Evolutionary conservation across 2,797 vertebrate species (phyloP), one percentile per base, ranked within the genome.

Genomic region (Astyanax mexicanus): DNA sequence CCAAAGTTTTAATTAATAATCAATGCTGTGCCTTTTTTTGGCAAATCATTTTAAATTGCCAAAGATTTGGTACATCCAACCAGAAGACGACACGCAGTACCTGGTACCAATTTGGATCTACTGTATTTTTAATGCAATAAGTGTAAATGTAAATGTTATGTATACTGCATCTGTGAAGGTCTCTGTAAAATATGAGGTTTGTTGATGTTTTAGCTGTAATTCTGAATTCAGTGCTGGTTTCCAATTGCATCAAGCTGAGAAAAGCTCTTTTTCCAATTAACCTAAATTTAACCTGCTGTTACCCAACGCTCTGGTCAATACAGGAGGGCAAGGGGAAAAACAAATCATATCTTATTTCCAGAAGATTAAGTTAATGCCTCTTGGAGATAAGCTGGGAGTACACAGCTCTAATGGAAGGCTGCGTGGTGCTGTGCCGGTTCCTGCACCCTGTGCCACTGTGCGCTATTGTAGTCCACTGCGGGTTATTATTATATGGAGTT

Each of bases 321-420:
- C 17, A 60, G 32, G 35, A 60, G 35, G n/a, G 21, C 47, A 21
- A 17, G 51, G 35, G 35, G 6, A 23, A 61, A 32, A 51, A 17
- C 21, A 38, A 49, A 51, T 38, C 45, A 42, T n/a, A 64, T 40
- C 45, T 64, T 52, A 27, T 27, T 64, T 64, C 15, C 58, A 52
- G 44, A 72, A 61, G 54, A 37, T 19, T 23, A 21, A 3, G 11
- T 60, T 60, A 47, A 29, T 62, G 55, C 35, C 21, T 40, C 44
- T 17, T 21, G 10, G 15, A 10, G 23, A 54, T 61, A 29, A 61
- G 57, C 58, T 13, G 57, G 6, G 27, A n/a, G n/a, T 37, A 38
- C 32, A n/a, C 57, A 37, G 35, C 35, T 21, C 35, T 61, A 61
- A 61, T 40, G 10, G 58, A 61, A 37, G 58, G 35, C 35, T 21